Conservation (phyloP, 2,113 vertebrate species). For the Pelodiscus sinensis region DNA sequence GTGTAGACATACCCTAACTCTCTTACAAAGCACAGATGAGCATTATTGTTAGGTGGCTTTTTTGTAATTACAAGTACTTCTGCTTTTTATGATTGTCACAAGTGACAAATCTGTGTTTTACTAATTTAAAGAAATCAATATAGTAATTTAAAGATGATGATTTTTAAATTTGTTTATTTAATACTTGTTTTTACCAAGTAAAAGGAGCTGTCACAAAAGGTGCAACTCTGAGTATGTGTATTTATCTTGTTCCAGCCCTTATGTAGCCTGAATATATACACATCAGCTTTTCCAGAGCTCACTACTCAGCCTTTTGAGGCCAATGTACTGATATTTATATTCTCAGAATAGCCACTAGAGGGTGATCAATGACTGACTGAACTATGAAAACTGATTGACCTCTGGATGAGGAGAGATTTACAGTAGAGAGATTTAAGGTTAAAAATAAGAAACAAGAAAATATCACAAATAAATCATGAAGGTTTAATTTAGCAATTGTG, state of each 20-base stretch:
- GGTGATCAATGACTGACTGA: conserved; percentile 41
- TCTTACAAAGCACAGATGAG: background rate
- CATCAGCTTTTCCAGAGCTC: background rate
- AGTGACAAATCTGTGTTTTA: background rate
- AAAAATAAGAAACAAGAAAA: background rate
- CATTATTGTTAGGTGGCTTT: background rate
- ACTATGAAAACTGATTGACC: background rate
- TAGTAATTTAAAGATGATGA: background rate
- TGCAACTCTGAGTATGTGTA: background rate
- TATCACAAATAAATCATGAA: background rate
- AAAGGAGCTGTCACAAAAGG: background rate
- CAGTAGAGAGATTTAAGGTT: rapidly evolving
- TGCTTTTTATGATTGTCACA: background rate
- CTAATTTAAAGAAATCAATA: background rate
- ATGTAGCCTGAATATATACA: background rate
- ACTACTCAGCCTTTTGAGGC: background rate
- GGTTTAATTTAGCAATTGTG: background rate
- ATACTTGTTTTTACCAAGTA: background rate
- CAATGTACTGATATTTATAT: background rate
- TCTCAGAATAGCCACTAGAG: conserved; percentile 55
- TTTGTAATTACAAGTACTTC: background rate
- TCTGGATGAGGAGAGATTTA: background rate
- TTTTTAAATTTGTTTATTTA: conserved; percentile 43
- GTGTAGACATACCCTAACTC: no score
- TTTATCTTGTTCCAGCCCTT: conserved; percentile 16